phyloP scores from a whole-genome alignment of 2,888 invertebrate species.

The Mesorhabditis spiculigera region DNA sequence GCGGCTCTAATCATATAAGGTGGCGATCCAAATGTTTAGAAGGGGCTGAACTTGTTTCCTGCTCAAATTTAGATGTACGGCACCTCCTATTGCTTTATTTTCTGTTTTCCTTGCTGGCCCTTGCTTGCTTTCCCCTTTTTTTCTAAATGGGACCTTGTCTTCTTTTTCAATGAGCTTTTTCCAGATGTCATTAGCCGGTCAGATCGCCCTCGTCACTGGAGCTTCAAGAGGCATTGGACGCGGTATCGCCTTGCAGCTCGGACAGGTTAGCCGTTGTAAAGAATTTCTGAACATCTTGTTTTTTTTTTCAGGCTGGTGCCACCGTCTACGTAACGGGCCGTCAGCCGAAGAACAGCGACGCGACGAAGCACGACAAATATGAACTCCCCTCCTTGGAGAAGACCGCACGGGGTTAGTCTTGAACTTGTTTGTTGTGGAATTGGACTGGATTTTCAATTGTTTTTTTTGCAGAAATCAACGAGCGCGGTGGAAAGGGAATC shows the following conservation, averaged over 20 bases:
- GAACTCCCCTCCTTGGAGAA: slow-evolving; percentile 14
- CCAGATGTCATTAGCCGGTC: slow-evolving; percentile 13
- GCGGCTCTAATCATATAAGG: no score
- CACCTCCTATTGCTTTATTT: no score
- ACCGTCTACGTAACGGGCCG: slow-evolving; percentile 43
- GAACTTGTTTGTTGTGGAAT: not conserved
- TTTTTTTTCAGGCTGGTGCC: slow-evolving; percentile 28
- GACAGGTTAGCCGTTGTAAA: slow-evolving; percentile 6
- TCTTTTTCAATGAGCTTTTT: not conserved
- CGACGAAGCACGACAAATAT: slow-evolving; percentile 9
- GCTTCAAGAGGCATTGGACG: slow-evolving; percentile 34
- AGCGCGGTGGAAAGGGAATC: slow-evolving; percentile 59
- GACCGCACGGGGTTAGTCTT: slow-evolving; percentile 10
- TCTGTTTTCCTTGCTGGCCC: no score
- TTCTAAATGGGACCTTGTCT: no score
- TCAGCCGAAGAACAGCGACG: slow-evolving; percentile 20
- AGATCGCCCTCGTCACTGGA: slow-evolving; percentile 32
- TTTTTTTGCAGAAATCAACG: slow-evolving; percentile 48
- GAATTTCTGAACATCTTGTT: not conserved
- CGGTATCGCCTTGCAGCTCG: slow-evolving; percentile 41
- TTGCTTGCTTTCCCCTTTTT: no score
- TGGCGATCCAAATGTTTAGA: no score
- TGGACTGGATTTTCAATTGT: not conserved
- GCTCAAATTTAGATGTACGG: no score
- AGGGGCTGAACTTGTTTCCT: no score